phyloP scores from a whole-genome alignment of 2,797 vertebrate genomes.

The Anisognathus igniventris region DNA sequence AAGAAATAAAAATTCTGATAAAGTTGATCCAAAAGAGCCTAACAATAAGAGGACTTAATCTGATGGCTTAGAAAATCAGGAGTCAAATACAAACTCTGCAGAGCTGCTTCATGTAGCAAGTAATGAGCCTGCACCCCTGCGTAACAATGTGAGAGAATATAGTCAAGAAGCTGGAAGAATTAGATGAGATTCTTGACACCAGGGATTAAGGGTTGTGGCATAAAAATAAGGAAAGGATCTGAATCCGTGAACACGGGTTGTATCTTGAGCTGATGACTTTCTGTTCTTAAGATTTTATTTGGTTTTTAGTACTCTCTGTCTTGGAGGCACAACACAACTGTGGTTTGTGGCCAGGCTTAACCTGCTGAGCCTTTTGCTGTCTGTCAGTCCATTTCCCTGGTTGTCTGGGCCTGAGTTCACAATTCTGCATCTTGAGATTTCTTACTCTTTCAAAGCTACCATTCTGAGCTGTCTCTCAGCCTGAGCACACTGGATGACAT shows the following conservation, averaged over 20 bases:
- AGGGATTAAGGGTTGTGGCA: slow-evolving; percentile 33
- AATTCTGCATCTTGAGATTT: not conserved
- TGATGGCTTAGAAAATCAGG: slow-evolving; percentile 36
- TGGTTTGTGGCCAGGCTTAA: not conserved
- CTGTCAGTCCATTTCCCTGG: not conserved
- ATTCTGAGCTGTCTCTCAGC: not conserved
- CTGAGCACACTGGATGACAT: not conserved
- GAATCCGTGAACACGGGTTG: not conserved
- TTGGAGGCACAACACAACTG: not conserved
- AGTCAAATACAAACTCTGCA: not conserved
- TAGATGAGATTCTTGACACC: slow-evolving; percentile 55
- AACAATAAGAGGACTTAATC: slow-evolving; percentile 56
- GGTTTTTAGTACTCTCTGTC: not conserved
- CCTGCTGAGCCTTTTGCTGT: not conserved
- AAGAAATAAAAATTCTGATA: slow-evolving; percentile 70
- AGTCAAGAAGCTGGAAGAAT: slow-evolving; percentile 30
- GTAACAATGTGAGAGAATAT: not conserved
- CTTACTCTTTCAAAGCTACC: not conserved
- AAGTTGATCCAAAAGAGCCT: slow-evolving; percentile 55
- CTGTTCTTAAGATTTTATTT: slow-evolving; percentile 14
- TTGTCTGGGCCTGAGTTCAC: not conserved
- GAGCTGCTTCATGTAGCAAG: slow-evolving; percentile 1
- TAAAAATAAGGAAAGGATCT: slow-evolving; percentile 41
- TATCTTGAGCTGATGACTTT: slow-evolving; percentile 2
- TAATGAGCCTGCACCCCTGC: not conserved